Evolutionary conservation across 2,888 invertebrate species (phyloP).

Genomic region (Orthosia gothica): DNA sequence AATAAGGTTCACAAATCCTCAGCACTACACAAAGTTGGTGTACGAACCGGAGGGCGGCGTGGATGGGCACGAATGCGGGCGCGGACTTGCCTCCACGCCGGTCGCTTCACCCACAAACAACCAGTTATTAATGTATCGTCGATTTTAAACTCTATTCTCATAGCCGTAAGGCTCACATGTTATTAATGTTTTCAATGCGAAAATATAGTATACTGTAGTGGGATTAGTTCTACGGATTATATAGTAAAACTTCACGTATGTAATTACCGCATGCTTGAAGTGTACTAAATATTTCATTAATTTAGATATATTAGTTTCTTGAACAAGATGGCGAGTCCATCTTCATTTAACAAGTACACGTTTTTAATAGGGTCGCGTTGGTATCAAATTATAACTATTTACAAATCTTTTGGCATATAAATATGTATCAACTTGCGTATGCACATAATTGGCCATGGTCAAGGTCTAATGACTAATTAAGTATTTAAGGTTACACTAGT

Average conservation of each 20-base stretch:
- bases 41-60: constrained; percentile 92
- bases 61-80: constrained; percentile 90
- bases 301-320: background rate
- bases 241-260: too few relatives aligned
- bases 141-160: too few relatives aligned
- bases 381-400: too few relatives aligned
- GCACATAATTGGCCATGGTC: background rate
- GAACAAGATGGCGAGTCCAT: too few relatives aligned
- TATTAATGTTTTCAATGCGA: background rate
- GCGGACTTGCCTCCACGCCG: constrained; percentile 78
- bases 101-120: constrained; percentile 70
- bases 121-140: constrained; percentile 42
- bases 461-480: too few relatives aligned
- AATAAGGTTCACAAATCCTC: constrained; percentile 57
- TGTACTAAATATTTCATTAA: too few relatives aligned
- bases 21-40: constrained; percentile 61
- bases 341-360: background rate
- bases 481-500: too few relatives aligned
- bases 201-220: constrained; percentile 5
- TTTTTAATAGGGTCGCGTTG: too few relatives aligned
- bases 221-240: constrained; percentile 26
- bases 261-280: too few relatives aligned
- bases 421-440: background rate
- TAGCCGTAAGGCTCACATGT: too few relatives aligned
- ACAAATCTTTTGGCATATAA: too few relatives aligned